A percentile compares a stretch with the other conserved stretches of the same genome.
phyloP scores from a whole-genome alignment of 2,797 vertebrate genomes.

The Notolepis coatsorum region DNA sequence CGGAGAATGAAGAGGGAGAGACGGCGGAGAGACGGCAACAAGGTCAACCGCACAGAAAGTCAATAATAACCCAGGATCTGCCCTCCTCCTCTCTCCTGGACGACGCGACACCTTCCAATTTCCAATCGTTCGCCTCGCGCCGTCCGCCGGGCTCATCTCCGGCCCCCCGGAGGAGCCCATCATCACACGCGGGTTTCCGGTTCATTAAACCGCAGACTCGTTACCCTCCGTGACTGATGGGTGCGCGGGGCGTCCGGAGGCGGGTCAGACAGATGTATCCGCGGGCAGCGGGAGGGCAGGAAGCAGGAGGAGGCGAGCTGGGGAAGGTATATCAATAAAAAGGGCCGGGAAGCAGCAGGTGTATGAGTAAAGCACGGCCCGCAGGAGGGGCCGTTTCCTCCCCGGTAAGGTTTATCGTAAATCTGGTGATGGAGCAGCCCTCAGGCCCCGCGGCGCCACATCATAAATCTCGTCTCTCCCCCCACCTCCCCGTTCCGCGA shows the following conservation, averaged over 20 bases:
- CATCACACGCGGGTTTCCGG: background rate
- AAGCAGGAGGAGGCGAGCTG: slow-evolving; percentile 43
- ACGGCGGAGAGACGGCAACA: background rate
- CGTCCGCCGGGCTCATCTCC: slow-evolving; percentile 15
- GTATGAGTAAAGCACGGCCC: slow-evolving; percentile 74
- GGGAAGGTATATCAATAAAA: slow-evolving; percentile 47
- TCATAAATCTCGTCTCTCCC: slow-evolving; percentile 87
- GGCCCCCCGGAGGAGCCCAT: slow-evolving; percentile 6
- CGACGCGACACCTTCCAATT: slow-evolving; percentile 12
- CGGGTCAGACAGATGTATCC: slow-evolving; percentile 49
- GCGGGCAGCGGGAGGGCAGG: slow-evolving; percentile 39
- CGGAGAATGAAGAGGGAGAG: background rate
- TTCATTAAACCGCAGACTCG: background rate
- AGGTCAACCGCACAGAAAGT: background rate
- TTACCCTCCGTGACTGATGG: slow-evolving; percentile 41
- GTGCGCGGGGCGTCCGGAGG: slow-evolving; percentile 45
- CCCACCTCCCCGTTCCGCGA: slow-evolving; percentile 80
- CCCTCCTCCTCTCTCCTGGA: no score
- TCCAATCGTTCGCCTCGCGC: background rate
- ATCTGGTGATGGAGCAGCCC: slow-evolving; percentile 85
- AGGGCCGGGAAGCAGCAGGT: slow-evolving; percentile 62
- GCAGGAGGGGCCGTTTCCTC: slow-evolving; percentile 79
- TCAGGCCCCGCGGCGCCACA: slow-evolving; percentile 73
- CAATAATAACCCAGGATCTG: no score
- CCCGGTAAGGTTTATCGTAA: slow-evolving; percentile 85